Evolutionary conservation across 2,888 invertebrate genomes (phyloP), one percentile per base, ranked within the genome.

Genomic region (Catocala sponsa): DNA sequence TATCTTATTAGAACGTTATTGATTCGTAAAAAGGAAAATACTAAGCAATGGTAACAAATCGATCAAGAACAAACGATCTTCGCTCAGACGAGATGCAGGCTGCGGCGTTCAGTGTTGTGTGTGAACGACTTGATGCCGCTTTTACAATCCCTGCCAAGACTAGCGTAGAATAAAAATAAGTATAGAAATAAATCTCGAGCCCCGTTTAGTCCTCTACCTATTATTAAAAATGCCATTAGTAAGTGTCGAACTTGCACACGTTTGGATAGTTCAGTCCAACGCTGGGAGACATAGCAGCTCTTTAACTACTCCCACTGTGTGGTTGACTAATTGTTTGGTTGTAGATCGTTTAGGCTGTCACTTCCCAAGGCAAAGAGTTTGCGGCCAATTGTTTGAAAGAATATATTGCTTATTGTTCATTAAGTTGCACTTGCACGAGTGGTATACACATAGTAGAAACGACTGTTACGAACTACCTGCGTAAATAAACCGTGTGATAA

Each of bases 261-360:
- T 44, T 55, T 10, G 42, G 65, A 25, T 52, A 55, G 71, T 73
- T 66, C 73, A 75, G 75, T 74, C 70, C 59, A 63, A 68, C 66
- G 63, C 44, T 49, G 56, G 55, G 73, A 76, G 68, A 73, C 56
- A 49, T 70, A 62, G 67, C 72, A 47, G 65, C 70, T 73, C 73
- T 76, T 75, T 68, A 73, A 69, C 38, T 58, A 65, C 68, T 79
- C 68, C 71, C 79, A 69, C 71, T 71, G 70, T 70, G 72, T 63
- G 70, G 72, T 76, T 79, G 75, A 79, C 74, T 75, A 76, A 79
- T 77, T 71, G 78, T 73, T 71, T 65, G 72, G 68, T 76, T 70
- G 74, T 72, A 71, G 70, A 75, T 74, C 61, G 72, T 71, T 59
- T 75, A 13, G 7, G 41, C 4, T 32, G 32, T 12, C 15, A 25